Percentiles rank a stretch among this genome's conserved stretches.
Conservation (phyloP, 1,140 invertebrate genomes). For the Leptestheria dahalacensis region DNA sequence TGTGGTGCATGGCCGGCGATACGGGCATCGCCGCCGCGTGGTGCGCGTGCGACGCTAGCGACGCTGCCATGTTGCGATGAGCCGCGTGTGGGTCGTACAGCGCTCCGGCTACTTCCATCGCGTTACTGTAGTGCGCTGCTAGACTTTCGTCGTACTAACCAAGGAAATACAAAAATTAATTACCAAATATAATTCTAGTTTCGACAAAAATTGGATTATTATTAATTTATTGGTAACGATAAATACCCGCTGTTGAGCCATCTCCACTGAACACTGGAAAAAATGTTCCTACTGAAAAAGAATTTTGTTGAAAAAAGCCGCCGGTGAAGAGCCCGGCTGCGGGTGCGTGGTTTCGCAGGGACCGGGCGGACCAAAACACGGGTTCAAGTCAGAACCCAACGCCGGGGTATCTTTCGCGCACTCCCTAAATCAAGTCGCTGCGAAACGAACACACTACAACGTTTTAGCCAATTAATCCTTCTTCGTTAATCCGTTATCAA, state of each 20-base stretch:
- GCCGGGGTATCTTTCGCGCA: too few species aligned
- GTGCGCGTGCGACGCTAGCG: slow-evolving; percentile 49
- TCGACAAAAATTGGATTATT: too few species aligned
- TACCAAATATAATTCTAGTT: too few species aligned
- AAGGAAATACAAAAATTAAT: too few species aligned
- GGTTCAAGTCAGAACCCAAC: too few species aligned
- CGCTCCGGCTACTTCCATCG: slow-evolving; percentile 32
- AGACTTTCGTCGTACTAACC: background rate
- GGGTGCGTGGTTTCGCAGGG: background rate
- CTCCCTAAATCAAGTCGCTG: too few species aligned
- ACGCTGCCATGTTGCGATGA: slow-evolving; percentile 43
- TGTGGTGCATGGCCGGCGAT: slow-evolving; percentile 37
- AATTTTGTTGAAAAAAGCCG: background rate
- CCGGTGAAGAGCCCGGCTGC: background rate
- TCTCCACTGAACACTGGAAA: background rate
- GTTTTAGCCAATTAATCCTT: too few species aligned
- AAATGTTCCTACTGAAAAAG: background rate
- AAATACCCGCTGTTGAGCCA: background rate
- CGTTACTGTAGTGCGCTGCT: background rate
- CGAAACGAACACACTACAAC: too few species aligned
- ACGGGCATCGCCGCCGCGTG: slow-evolving; percentile 26
- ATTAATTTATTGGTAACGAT: too few species aligned
- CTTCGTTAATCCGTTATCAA: too few species aligned
- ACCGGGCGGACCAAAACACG: too few species aligned
- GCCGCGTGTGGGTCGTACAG: slow-evolving; percentile 68